Base-by-base conservation (phyloP, 1,140 invertebrate species). In the Pachyrhynchus sulphureomaculatus region DNA sequence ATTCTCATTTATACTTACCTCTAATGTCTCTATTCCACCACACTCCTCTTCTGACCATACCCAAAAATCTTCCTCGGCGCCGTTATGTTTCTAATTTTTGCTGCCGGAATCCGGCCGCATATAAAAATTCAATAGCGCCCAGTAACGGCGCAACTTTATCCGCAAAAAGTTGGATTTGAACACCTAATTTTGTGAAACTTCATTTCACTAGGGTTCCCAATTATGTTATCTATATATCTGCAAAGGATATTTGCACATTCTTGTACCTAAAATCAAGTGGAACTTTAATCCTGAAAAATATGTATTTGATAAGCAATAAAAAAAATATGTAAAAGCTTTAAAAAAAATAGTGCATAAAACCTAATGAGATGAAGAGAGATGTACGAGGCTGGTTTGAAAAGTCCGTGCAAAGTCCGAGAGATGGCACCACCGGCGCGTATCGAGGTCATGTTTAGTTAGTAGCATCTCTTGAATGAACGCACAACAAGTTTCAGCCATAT, bases 161-260 rank as follows among this genome's bases (percentile, higher is more conserved):
- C 72, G 70, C 72, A 56, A 85, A n/a, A 87, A 32, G 80, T 83
- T 64, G 86, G 88, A 77, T 96, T 98, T 2, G 83, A 85, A 78
- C 91, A 84, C 60, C 93, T 80, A 59, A 98, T 96, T 80, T 92
- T 95, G 65, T 88, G 87, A 77, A 88, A 97, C 73, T 97, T 98
- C 66, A 91, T 87, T 69, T 96, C 92, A 8, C 82, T 80, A 0
- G 93, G 93, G 78, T 95, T 84, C 13, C 85, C 84, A 12, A 95
- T 81, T 17, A 97, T 89, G 76, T 98, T 98, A 70, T 95, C 90
- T 55, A 97, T 78, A 79, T 96, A 96, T 77, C 92, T 94, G 67
- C 84, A 85, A 4, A 98, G 74, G 4, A 91, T 94, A 67, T 95
- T 90, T 5, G 95, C 83, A 73, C 95, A 93, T 4, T 83, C 80